Conservation (phyloP, 2,113 vertebrate genomes). For the Cacatua alba region DNA sequence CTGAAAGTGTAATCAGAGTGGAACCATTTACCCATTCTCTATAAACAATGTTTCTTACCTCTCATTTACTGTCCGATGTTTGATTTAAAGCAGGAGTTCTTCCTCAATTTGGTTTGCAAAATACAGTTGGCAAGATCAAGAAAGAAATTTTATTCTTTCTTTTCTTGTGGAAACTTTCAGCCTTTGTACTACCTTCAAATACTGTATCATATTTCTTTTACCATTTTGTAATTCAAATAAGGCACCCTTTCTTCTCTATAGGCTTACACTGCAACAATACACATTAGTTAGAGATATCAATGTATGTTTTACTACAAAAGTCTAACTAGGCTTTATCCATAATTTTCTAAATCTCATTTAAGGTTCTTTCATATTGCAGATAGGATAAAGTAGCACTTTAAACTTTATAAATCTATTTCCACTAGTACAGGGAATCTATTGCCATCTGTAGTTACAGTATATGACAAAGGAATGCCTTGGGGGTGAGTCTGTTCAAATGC, state of each 20-base stretch:
- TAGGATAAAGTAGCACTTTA: constrained; percentile 61
- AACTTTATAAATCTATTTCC: constrained; percentile 47
- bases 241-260: constrained; percentile 15
- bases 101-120: constrained; percentile 22
- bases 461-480: constrained; percentile 46
- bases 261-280: constrained; percentile 23
- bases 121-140: constrained; percentile 33
- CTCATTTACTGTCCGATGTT: neutral
- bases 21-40: neutral
- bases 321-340: constrained; percentile 43
- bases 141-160: constrained; percentile 50
- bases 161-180: constrained; percentile 56
- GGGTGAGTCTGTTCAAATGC: constrained; percentile 22
- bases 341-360: constrained; percentile 76
- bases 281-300: constrained; percentile 11
- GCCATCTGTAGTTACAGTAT: neutral
- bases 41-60: neutral
- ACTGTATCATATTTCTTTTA: constrained; percentile 46
- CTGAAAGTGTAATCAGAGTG: neutral
- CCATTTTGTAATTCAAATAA: constrained; percentile 67
- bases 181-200: constrained; percentile 64
- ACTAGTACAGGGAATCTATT: neutral
- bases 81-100: neutral
- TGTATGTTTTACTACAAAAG: constrained; percentile 57
- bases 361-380: constrained; percentile 57